These are phyloP conservation scores for Drosophila seclusa DNA, from an alignment of 2,888 invertebrate species.

Conservation along the genomic window DNA sequence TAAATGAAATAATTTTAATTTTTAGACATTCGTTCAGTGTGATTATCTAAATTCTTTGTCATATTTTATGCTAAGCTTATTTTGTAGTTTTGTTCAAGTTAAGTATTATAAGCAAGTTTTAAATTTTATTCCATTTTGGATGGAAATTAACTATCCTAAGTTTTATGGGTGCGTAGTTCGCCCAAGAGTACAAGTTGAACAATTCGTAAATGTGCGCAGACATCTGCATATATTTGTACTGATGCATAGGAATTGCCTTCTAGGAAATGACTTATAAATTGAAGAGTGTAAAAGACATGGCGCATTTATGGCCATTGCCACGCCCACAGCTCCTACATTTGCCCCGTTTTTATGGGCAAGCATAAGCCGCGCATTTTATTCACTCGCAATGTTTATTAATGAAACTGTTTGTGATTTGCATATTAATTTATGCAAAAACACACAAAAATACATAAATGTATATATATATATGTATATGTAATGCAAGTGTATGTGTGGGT, in stretches of 20 bases:
- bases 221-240: constrained; percentile 42
- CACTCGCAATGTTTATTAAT: constrained; percentile 81
- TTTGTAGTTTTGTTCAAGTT: not conserved
- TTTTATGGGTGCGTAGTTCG: not conserved
- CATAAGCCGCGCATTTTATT: constrained; percentile 76
- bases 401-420: constrained; percentile 83
- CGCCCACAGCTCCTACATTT: constrained; percentile 4
- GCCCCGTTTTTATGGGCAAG: constrained; percentile 63
- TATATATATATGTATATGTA: constrained; percentile 16
- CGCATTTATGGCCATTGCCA: constrained; percentile 49
- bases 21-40: not conserved
- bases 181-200: not conserved
- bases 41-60: not conserved
- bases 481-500: constrained; percentile 27
- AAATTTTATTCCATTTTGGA: not conserved
- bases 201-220: constrained; percentile 50
- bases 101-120: not conserved
- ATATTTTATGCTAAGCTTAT: not conserved
- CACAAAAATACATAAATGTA: constrained; percentile 52
- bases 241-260: constrained; percentile 65
- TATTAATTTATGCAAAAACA: constrained; percentile 82
- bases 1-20: not conserved
- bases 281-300: constrained; percentile 27
- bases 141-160: not conserved
- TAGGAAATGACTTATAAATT: constrained; percentile 61